A percentile compares a stretch with the other conserved stretches of the same genome.
Conservation (phyloP, 2,113 vertebrate genomes). For the Gallinago media region DNA sequence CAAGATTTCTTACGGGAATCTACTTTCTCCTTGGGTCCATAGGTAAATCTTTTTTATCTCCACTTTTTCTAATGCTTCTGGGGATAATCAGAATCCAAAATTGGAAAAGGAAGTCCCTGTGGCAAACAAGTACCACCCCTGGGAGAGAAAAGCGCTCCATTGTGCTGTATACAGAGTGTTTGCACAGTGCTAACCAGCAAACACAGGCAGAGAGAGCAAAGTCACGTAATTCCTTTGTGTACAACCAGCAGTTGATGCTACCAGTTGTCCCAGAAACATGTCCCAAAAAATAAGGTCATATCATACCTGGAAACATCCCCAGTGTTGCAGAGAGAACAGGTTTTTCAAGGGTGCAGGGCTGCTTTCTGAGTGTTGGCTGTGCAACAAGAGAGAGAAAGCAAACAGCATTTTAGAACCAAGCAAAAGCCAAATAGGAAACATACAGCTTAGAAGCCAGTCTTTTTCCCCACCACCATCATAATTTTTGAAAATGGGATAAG, state of each 20-base stretch:
- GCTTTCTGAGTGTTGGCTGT: neutral
- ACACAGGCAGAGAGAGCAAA: neutral
- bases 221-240: accelerated
- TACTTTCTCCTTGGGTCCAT: neutral
- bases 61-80: neutral
- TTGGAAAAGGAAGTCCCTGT: neutral
- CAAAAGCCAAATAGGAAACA: neutral
- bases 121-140: neutral
- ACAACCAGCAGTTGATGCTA: neutral
- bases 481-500: neutral
- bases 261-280: neutral
- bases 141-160: neutral
- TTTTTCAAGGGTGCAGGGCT: neutral
- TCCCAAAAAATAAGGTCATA: neutral
- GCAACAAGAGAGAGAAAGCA: neutral
- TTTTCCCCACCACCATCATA: neutral
- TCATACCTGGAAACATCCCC: neutral
- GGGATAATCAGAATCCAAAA: neutral
- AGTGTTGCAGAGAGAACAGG: neutral
- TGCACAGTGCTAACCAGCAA: neutral
- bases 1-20: neutral
- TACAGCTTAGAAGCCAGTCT: neutral
- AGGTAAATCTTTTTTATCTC: neutral
- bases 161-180: neutral
- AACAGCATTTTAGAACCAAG: neutral